Evolutionary conservation across 1,140 invertebrate genomes (phyloP).

Genomic region (Drosophila nannoptera): DNA sequence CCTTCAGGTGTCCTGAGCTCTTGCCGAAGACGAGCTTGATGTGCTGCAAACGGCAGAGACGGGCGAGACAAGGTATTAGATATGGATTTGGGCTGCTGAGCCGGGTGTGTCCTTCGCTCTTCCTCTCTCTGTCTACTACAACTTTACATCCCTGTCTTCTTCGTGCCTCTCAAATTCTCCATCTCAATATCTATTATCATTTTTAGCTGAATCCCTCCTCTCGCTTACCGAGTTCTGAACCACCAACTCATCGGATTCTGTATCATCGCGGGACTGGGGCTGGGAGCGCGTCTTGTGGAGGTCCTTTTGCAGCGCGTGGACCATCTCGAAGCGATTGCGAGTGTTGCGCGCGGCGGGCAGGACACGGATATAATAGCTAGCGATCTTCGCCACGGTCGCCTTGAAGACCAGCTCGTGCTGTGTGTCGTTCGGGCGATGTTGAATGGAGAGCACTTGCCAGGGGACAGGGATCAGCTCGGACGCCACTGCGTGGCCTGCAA

Average conservation of each 20-base stretch:
- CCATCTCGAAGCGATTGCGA: conserved; percentile 9
- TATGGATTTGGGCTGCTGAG: too few relatives aligned
- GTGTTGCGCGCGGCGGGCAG: conserved; percentile 25
- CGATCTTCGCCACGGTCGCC: conserved; percentile 77
- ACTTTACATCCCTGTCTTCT: too few relatives aligned
- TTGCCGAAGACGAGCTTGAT: conserved; percentile 45
- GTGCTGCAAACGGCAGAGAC: conserved; percentile 19
- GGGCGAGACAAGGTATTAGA: too few relatives aligned
- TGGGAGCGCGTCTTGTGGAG: neutral
- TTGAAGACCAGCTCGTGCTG: conserved; percentile 85
- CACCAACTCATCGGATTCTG: conserved; percentile 26
- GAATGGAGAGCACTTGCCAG: conserved; percentile 82
- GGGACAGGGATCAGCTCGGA: conserved; percentile 84
- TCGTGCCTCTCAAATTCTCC: too few relatives aligned
- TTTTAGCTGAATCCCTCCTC: neutral
- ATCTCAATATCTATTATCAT: too few relatives aligned
- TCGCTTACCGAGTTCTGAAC: conserved; percentile 53
- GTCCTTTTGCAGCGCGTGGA: conserved; percentile 6
- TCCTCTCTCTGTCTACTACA: too few relatives aligned
- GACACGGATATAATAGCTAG: conserved; percentile 55
- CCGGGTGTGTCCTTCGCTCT: too few relatives aligned
- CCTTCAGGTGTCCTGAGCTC: conserved; percentile 80
- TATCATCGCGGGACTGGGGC: neutral
- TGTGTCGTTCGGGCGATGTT: conserved; percentile 83
- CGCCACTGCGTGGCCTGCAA: conserved; percentile 33